Conservation (phyloP, 2,113 vertebrate species). For the Elanoides forficatus region DNA sequence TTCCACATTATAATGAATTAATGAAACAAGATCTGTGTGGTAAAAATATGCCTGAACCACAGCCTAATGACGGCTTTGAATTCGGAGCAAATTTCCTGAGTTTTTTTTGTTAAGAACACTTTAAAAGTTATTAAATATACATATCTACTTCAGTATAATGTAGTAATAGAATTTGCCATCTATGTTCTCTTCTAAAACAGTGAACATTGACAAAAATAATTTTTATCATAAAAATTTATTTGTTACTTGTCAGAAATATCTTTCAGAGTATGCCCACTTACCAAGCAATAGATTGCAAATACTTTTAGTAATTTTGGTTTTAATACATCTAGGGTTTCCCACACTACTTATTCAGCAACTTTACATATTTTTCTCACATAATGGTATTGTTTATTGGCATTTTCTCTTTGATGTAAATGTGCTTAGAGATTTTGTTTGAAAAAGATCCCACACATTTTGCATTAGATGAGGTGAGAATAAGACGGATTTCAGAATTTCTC, state of each 20-base stretch:
- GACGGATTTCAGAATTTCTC: not conserved
- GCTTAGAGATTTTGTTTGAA: not conserved
- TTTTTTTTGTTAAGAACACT: not conserved
- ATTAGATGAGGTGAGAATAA: not conserved
- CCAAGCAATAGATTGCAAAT: not conserved
- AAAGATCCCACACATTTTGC: not conserved
- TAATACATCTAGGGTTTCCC: not conserved
- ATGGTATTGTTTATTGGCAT: not conserved
- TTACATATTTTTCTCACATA: not conserved
- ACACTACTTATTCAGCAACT: not conserved
- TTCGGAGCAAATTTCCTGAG: not conserved
- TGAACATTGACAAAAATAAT: not conserved
- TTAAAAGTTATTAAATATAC: not conserved
- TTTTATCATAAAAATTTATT: not conserved
- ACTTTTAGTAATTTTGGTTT: not conserved
- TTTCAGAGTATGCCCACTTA: not conserved
- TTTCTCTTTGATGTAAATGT: not conserved
- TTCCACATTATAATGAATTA: not conserved
- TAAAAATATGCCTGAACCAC: not conserved
- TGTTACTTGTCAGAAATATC: not conserved
- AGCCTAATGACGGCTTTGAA: not conserved
- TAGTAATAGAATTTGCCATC: not conserved
- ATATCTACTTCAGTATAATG: not conserved
- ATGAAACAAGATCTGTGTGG: not conserved
- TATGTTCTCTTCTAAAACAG: not conserved